phyloP scores from a whole-genome alignment of 2,888 invertebrate species.

The Opisthograptis luteolata region DNA sequence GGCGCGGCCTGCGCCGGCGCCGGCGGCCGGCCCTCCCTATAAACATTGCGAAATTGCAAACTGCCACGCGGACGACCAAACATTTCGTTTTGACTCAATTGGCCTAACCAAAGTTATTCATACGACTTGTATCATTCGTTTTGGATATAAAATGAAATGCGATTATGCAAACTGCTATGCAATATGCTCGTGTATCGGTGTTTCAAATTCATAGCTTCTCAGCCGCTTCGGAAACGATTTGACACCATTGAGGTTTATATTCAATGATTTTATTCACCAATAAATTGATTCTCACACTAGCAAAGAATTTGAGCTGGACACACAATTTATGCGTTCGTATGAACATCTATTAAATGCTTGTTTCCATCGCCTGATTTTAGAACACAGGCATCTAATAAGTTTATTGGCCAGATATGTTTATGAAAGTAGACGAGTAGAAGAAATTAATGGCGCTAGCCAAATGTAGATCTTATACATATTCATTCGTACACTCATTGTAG shows the following conservation, averaged over 20 bases:
- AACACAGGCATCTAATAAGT: background rate
- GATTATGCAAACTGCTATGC: background rate
- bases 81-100: slow-evolving; percentile 5
- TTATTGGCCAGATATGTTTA: slow-evolving; percentile 6
- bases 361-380: background rate
- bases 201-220: slow-evolving; percentile 25
- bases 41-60: background rate
- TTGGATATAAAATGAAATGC: background rate
- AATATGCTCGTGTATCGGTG: background rate
- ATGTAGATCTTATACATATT: slow-evolving; percentile 48
- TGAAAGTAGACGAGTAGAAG: slow-evolving; percentile 33
- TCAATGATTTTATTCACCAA: background rate
- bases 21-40: slow-evolving; percentile 2
- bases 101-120: slow-evolving; percentile 24
- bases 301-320: background rate
- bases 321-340: slow-evolving; percentile 1
- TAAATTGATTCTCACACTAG: background rate
- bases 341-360: slow-evolving; percentile 5
- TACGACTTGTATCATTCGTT: slow-evolving; percentile 5
- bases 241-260: background rate
- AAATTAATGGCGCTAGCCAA: slow-evolving; percentile 43
- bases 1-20: slow-evolving; percentile 8
- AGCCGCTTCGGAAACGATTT: slow-evolving; percentile 19
- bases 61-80: background rate
- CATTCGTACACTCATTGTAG: slow-evolving; percentile 46